Conservation (phyloP, 1,140 invertebrate genomes). For the Ceratina australensis region DNA sequence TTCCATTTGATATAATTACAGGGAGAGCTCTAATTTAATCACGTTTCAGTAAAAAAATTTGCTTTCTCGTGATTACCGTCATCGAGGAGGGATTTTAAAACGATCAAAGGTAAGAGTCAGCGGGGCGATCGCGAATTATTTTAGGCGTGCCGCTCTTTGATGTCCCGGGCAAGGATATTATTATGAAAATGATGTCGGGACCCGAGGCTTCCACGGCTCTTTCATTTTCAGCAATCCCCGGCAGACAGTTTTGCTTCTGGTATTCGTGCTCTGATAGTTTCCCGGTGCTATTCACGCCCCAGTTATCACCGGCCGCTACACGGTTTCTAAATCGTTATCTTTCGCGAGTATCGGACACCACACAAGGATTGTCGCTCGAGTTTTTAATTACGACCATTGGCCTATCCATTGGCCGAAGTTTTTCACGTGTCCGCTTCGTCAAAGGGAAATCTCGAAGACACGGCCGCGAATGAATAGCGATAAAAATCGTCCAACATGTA, state of each 20-base stretch:
- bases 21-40: no score
- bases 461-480: background rate
- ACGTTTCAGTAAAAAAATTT: no score
- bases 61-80: background rate
- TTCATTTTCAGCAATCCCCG: constrained; percentile 27
- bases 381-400: constrained; percentile 28
- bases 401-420: background rate
- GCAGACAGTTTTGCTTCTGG: constrained; percentile 8
- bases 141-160: constrained; percentile 8
- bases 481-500: constrained; percentile 22
- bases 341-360: background rate
- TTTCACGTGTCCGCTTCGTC: background rate
- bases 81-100: background rate
- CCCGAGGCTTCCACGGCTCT: background rate
- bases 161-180: constrained; percentile 7
- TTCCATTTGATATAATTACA: no score
- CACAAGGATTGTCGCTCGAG: constrained; percentile 5
- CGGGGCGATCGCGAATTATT: constrained; percentile 4
- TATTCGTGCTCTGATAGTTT: constrained; percentile 45
- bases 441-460: background rate
- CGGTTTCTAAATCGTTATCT: constrained; percentile 30
- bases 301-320: constrained; percentile 21
- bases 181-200: constrained; percentile 4
- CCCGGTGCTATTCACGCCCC: constrained; percentile 15
- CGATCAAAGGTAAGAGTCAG: background rate